Conservation (phyloP, 2,797 vertebrate genomes). For the Pseudopleuronectes americanus region DNA sequence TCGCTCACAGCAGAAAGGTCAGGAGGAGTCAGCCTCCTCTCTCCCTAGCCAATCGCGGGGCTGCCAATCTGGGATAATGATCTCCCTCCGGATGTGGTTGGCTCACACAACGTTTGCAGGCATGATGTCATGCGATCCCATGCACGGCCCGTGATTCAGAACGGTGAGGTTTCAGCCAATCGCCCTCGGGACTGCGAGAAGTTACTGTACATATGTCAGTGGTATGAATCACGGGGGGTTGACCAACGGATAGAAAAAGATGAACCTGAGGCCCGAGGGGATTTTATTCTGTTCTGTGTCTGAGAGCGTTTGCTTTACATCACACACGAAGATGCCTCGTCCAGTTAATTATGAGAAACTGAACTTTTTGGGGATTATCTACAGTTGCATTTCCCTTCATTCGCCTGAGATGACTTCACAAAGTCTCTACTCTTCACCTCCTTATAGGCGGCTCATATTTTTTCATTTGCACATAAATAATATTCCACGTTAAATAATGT, state of each 20-base stretch:
- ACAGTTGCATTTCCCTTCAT: background rate
- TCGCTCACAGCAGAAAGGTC: conserved; percentile 73
- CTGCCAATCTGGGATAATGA: conserved; percentile 70
- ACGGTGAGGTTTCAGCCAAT: conserved; percentile 45
- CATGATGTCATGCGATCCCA: conserved; percentile 62
- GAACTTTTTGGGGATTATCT: background rate
- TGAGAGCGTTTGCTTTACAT: background rate
- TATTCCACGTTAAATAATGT: conserved; percentile 6
- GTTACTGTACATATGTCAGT: conserved; percentile 59
- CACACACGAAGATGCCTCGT: background rate
- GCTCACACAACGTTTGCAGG: conserved; percentile 55
- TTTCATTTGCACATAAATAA: background rate
- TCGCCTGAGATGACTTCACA: background rate
- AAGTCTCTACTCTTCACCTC: conserved; percentile 1
- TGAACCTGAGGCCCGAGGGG: too few relatives aligned
- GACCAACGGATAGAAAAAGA: too few relatives aligned
- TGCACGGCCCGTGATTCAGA: conserved; percentile 47
- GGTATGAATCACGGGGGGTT: conserved; percentile 51
- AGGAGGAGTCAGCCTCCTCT: conserved; percentile 58
- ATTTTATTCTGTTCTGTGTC: too few relatives aligned
- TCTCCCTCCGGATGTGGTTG: conserved; percentile 71
- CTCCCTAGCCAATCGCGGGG: conserved; percentile 66
- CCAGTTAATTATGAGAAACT: background rate
- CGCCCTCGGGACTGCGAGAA: conserved; percentile 41
- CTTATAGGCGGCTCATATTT: background rate